phyloP scores from a whole-genome alignment of 2,797 vertebrate genomes.

The Poeciliopsis turneri region DNA sequence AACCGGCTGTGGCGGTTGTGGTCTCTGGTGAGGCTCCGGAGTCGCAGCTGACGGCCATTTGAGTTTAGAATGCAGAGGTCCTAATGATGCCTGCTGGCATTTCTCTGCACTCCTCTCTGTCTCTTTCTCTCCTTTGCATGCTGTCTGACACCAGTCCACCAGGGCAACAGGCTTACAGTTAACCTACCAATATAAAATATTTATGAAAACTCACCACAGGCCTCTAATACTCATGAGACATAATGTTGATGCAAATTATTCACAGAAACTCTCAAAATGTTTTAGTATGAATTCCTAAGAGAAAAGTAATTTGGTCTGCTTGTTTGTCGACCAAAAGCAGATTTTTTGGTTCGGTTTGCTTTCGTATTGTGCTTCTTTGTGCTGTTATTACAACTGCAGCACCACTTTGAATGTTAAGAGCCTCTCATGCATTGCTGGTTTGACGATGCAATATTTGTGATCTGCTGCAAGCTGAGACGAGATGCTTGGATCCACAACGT shows the following conservation, averaged over 20 bases:
- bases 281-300: background rate
- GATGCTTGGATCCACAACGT: no score
- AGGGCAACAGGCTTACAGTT: conserved; percentile 2
- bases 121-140: background rate
- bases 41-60: conserved; percentile 41
- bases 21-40: conserved; percentile 28
- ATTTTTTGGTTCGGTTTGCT: background rate
- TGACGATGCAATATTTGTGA: no score
- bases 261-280: background rate
- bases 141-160: conserved; percentile 15
- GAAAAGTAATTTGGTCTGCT: background rate
- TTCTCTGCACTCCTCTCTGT: conserved; percentile 21
- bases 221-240: background rate
- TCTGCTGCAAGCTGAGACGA: no score
- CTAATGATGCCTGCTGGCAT: conserved; percentile 33
- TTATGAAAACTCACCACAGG: background rate
- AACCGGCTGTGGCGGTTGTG: conserved; percentile 32
- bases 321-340: no score
- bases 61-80: conserved; percentile 27
- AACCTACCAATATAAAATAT: conserved; percentile 1
- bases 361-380: background rate
- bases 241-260: background rate
- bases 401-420: no score
- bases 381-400: no score
- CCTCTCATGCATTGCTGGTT: no score